phyloP scores from a whole-genome alignment of 2,113 vertebrate genomes.

The Cranoglanis bouderius region DNA sequence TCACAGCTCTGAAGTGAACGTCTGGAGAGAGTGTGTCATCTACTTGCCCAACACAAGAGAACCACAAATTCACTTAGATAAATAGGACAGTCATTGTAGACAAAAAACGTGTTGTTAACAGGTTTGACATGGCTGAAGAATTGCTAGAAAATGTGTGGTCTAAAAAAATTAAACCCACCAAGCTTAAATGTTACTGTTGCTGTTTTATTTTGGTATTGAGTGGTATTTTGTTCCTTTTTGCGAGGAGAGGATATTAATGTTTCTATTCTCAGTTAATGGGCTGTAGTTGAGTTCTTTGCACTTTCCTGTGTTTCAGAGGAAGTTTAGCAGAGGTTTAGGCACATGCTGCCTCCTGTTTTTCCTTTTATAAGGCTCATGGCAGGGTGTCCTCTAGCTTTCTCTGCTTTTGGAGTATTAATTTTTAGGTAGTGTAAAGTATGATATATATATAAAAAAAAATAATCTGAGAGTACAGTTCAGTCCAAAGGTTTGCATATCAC shows the following conservation, averaged over 20 bases:
- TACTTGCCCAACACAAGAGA: background rate
- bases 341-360: background rate
- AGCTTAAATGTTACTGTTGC: background rate
- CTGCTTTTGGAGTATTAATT: background rate
- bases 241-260: background rate
- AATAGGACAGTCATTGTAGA: background rate
- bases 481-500: background rate
- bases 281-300: slow-evolving; percentile 6
- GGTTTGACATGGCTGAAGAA: background rate
- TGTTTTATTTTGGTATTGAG: background rate
- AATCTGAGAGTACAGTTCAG: background rate
- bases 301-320: background rate
- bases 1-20: background rate
- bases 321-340: background rate
- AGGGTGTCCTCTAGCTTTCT: background rate
- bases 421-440: background rate
- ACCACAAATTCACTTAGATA: background rate
- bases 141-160: background rate
- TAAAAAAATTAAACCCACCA: background rate
- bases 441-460: background rate
- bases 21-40: background rate
- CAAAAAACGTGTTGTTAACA: background rate
- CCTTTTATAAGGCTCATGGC: background rate
- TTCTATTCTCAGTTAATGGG: slow-evolving; percentile 14
- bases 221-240: background rate